phyloP scores from a whole-genome alignment of 92 coral and sea anemone genomes.

The Palythoa caribaeorum region DNA sequence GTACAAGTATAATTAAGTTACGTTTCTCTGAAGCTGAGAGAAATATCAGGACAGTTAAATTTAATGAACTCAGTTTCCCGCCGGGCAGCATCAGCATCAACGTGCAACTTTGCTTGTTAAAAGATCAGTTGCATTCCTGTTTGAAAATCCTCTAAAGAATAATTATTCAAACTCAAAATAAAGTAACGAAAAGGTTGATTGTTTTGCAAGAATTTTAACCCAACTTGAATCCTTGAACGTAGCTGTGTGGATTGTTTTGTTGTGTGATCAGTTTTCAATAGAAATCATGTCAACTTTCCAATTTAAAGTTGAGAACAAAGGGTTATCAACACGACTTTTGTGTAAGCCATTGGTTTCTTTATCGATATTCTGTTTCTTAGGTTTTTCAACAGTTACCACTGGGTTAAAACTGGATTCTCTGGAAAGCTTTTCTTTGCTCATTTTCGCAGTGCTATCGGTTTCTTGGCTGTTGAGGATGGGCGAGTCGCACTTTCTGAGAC shows the following conservation, averaged over 20 bases:
- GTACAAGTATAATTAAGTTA: too few relatives aligned
- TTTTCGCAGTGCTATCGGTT: slow-evolving; percentile 2
- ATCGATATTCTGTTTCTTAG: background rate
- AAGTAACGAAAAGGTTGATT: too few relatives aligned
- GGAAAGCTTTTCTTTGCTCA: background rate
- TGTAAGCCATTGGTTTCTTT: background rate
- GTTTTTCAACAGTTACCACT: background rate
- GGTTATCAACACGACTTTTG: background rate
- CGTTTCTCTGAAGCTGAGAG: too few relatives aligned
- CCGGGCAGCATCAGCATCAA: too few relatives aligned
- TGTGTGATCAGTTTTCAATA: too few relatives aligned
- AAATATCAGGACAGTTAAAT: too few relatives aligned
- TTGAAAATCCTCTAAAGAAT: too few relatives aligned
- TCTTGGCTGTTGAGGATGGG: background rate
- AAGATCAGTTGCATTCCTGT: too few relatives aligned
- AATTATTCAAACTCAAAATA: too few relatives aligned
- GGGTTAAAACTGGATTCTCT: background rate
- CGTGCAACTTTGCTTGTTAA: too few relatives aligned
- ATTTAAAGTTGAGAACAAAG: background rate
- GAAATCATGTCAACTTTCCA: background rate
- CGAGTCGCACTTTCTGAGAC: background rate
- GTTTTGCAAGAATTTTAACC: background rate
- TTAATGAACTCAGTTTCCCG: too few relatives aligned
- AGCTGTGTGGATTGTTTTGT: background rate
- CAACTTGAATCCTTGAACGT: background rate